A percentile compares a stretch with the other conserved stretches of the same genome.
These are phyloP conservation scores for Alethe castanea DNA, from an alignment of 2,113 vertebrate species.

Conservation along the genomic window DNA sequence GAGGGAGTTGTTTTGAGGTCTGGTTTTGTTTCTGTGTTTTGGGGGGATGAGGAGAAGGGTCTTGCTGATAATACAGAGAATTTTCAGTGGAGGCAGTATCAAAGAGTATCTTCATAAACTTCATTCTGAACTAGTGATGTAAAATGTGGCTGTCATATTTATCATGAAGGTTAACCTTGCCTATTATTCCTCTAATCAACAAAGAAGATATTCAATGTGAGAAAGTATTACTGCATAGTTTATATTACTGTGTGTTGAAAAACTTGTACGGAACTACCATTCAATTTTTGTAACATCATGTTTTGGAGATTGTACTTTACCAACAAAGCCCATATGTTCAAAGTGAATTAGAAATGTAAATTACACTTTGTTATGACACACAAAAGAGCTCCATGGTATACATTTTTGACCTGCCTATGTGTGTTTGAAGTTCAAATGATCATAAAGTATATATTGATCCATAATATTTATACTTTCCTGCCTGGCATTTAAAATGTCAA, in stretches of 20 bases:
- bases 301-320: background rate
- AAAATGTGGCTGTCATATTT: background rate
- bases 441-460: background rate
- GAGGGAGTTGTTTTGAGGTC: background rate
- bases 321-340: background rate
- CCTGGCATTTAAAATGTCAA: slow-evolving; percentile 18
- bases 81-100: background rate
- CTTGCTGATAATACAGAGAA: background rate
- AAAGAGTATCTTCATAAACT: background rate
- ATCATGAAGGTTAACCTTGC: background rate
- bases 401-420: background rate
- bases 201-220: background rate
- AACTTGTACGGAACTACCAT: background rate
- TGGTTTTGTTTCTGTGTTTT: background rate
- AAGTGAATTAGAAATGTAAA: background rate
- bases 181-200: background rate
- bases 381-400: background rate
- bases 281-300: background rate
- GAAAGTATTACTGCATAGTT: background rate
- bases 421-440: background rate
- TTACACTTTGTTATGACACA: background rate
- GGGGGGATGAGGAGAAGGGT: background rate
- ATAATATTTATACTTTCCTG: background rate
- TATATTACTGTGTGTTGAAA: background rate
- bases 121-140: background rate